Conservation (phyloP, 1,140 invertebrate genomes). For the Vanessa atalanta region DNA sequence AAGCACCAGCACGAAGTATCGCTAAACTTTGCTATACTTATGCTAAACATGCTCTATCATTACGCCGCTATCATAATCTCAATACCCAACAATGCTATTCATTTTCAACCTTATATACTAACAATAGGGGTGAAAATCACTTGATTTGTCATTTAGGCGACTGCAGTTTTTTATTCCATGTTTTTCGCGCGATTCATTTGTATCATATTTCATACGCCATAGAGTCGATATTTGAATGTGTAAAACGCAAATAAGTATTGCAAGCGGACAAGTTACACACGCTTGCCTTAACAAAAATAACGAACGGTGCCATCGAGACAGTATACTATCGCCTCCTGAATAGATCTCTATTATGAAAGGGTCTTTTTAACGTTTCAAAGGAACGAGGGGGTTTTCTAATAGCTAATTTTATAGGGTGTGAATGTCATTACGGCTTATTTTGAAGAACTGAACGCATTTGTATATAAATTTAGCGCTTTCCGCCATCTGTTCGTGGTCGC, state of each 20-base stretch:
- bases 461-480: conserved; percentile 22
- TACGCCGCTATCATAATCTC: conserved; percentile 34
- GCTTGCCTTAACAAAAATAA: conserved; percentile 81
- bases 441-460: conserved; percentile 30
- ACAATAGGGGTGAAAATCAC: conserved; percentile 41
- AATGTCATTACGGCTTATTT: conserved; percentile 36
- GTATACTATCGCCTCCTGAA: conserved; percentile 40
- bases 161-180: conserved; percentile 37
- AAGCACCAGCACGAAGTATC: conserved; percentile 25
- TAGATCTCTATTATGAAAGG: conserved; percentile 40
- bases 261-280: conserved; percentile 56
- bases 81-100: neutral
- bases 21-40: conserved; percentile 38
- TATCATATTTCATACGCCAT: conserved; percentile 22
- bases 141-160: conserved; percentile 15
- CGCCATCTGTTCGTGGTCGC: neutral
- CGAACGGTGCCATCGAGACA: conserved; percentile 64
- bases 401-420: conserved; percentile 45
- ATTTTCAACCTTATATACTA: conserved; percentile 24
- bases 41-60: conserved; percentile 40
- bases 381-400: conserved; percentile 38
- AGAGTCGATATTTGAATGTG: conserved; percentile 42
- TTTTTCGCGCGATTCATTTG: conserved; percentile 21
- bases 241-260: conserved; percentile 22
- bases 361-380: conserved; percentile 65